phyloP scores from a whole-genome alignment of 64 coral and sea anemone species.

The Pocillopora damicornis region DNA sequence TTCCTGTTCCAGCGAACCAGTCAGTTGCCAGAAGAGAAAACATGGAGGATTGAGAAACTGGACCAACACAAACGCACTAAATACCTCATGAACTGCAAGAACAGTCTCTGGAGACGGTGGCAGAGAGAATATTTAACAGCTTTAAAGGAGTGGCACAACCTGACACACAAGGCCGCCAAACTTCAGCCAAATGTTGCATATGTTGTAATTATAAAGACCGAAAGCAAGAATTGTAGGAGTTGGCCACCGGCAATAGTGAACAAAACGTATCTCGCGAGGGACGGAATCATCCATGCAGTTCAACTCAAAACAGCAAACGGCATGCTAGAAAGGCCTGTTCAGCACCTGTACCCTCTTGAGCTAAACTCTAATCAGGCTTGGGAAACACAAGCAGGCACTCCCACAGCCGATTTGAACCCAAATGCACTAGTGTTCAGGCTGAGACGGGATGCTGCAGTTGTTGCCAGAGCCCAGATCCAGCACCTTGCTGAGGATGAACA shows the following conservation, averaged over 20 bases:
- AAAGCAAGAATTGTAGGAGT: constrained; percentile 1
- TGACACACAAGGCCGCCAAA: constrained; percentile 36
- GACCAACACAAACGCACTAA: constrained; percentile 40
- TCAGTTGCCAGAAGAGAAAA: constrained; percentile 32
- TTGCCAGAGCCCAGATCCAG: too few species aligned
- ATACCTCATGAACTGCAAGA: constrained; percentile 42
- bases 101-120: constrained; percentile 48
- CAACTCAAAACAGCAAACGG: too few species aligned
- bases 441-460: too few species aligned
- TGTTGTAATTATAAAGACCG: constrained; percentile 25
- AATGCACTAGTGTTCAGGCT: too few species aligned
- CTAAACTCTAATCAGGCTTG: neutral
- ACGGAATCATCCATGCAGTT: too few species aligned
- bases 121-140: constrained; percentile 41
- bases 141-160: constrained; percentile 43
- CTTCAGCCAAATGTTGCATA: constrained; percentile 20
- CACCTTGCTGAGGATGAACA: too few species aligned
- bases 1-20: constrained; percentile 52
- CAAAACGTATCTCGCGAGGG: too few species aligned
- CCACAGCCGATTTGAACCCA: too few species aligned
- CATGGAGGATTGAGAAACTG: constrained; percentile 34
- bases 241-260: too few species aligned
- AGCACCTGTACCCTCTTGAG: constrained; percentile 24
- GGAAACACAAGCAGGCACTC: too few species aligned
- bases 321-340: neutral